Percentiles rank a stretch among this genome's conserved stretches.
Conservation (phyloP, 2,888 invertebrate genomes). For the Pyralis farinalis region DNA sequence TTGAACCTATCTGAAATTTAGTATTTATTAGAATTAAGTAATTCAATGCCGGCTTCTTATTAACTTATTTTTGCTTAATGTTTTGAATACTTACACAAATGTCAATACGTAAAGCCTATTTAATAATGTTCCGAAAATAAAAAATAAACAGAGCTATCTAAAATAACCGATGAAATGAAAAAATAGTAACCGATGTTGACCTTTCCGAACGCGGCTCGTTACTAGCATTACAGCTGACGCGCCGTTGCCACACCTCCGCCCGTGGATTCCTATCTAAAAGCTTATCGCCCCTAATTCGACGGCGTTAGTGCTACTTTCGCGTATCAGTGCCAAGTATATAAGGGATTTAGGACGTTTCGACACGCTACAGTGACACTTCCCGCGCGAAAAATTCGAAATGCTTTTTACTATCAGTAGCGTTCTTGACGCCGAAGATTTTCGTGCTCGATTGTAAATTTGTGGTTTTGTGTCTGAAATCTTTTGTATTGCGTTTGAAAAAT, state of each 20-base stretch:
- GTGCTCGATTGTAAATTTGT: constrained; percentile 24
- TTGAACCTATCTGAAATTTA: too few species aligned
- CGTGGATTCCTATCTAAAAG: constrained; percentile 48
- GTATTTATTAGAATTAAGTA: too few species aligned
- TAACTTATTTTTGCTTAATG: too few species aligned
- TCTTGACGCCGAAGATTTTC: constrained; percentile 43
- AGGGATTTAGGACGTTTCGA: constrained; percentile 65
- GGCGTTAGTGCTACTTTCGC: constrained; percentile 42
- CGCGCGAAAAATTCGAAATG: constrained; percentile 80
- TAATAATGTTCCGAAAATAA: constrained; percentile 26
- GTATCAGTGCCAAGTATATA: constrained; percentile 57
- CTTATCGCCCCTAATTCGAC: constrained; percentile 67
- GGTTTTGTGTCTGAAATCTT: not conserved
- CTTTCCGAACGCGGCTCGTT: constrained; percentile 70
- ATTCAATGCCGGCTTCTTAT: too few species aligned
- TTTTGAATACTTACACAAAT: too few species aligned
- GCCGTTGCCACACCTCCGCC: constrained; percentile 66
- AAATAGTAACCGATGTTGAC: constrained; percentile 77
- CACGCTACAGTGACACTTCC: constrained; percentile 60
- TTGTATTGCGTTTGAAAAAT: not conserved
- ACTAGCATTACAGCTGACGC: constrained; percentile 78
- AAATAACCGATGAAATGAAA: constrained; percentile 64
- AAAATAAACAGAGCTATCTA: constrained; percentile 55
- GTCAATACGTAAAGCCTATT: too few species aligned
- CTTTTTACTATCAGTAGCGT: constrained; percentile 69